phyloP scores from a whole-genome alignment of 1,140 invertebrate genomes.

The Odontomachus brunneus region DNA sequence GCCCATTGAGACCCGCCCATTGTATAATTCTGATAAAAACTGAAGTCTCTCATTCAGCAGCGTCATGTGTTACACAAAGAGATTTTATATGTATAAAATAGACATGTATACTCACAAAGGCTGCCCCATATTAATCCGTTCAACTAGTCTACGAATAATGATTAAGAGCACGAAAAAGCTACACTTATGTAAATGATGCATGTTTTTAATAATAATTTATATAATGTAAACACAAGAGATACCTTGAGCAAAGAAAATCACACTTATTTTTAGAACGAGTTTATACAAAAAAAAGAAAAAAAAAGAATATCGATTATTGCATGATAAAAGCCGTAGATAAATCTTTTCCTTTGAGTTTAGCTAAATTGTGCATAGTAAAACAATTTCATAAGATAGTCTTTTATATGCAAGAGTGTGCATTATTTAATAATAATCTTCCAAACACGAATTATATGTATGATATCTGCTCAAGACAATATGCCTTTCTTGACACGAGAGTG shows the following conservation, averaged over 20 bases:
- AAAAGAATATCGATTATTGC: constrained; percentile 23
- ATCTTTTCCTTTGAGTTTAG: constrained; percentile 53
- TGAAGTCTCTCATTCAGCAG: constrained; percentile 44
- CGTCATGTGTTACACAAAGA: constrained; percentile 43
- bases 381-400: constrained; percentile 50
- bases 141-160: constrained; percentile 65
- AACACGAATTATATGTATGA: constrained; percentile 57
- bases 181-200: constrained; percentile 44
- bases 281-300: constrained; percentile 30
- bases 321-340: constrained; percentile 23
- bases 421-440: constrained; percentile 53
- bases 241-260: constrained; percentile 20
- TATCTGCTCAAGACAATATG: constrained; percentile 66
- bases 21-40: constrained; percentile 61
- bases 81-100: constrained; percentile 67
- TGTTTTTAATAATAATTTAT: constrained; percentile 63
- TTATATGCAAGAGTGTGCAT: constrained; percentile 51
- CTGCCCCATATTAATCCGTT: constrained; percentile 72
- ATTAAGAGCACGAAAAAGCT: constrained; percentile 49
- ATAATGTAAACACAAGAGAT: neutral
- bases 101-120: constrained; percentile 72
- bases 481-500: constrained; percentile 71
- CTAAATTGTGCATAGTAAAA: constrained; percentile 8
- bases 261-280: constrained; percentile 56
- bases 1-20: constrained; percentile 54